Percentiles rank a stretch among this genome's conserved stretches.
Conservation (phyloP, 2,797 vertebrate genomes). For the Cephalopachus bancanus region DNA sequence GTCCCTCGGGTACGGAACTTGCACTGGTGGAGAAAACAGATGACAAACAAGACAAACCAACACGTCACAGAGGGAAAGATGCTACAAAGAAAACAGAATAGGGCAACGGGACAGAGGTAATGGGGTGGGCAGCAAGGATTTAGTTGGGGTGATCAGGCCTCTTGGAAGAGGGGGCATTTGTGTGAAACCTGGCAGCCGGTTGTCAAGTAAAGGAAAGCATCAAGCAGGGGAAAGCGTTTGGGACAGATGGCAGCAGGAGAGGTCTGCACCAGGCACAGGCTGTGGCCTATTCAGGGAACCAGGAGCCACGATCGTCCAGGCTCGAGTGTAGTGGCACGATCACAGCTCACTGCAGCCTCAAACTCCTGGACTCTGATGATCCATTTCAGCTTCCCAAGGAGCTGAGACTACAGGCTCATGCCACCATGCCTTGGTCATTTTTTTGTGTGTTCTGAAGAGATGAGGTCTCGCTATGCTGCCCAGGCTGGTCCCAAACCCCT, state of each 20-base stretch:
- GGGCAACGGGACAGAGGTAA: background rate
- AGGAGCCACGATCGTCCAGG: background rate
- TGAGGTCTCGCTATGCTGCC: no score
- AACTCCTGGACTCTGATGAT: no score
- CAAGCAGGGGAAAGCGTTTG: rapidly evolving
- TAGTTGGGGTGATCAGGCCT: background rate
- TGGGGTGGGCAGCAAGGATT: background rate
- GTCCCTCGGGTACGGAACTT: background rate
- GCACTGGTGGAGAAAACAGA: background rate
- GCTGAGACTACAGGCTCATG: no score
- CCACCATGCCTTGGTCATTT: no score
- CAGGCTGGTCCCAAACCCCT: no score
- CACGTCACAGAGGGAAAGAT: background rate
- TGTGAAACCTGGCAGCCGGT: background rate
- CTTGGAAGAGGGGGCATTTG: background rate
- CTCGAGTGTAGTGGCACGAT: no score
- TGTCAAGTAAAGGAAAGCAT: background rate
- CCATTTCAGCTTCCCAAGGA: no score
- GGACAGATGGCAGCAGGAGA: background rate
- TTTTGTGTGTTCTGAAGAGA: no score
- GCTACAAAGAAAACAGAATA: background rate
- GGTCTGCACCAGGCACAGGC: background rate
- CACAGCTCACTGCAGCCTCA: no score
- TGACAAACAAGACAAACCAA: background rate
- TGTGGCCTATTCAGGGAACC: background rate